Percentiles rank a stretch among this genome's conserved stretches.
Evolutionary conservation across 2,888 invertebrate genomes (phyloP).

Genomic region (Cancer borealis): DNA sequence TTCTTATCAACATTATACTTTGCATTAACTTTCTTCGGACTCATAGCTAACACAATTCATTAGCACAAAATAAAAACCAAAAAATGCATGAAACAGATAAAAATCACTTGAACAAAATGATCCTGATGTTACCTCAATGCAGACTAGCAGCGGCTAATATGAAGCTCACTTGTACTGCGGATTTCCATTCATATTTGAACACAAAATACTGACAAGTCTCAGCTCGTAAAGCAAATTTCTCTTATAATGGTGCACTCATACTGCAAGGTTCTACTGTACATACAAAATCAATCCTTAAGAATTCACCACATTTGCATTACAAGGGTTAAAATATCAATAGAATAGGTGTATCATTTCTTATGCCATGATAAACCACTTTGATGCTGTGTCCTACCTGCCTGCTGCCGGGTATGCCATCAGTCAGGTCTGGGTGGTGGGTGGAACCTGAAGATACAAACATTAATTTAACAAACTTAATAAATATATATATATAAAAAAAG

Average conservation of each 20-base stretch:
- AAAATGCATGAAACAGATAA: not conserved
- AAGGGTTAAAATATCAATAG: not conserved
- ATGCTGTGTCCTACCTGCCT: conserved; percentile 69
- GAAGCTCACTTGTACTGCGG: too few relatives aligned
- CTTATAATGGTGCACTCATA: too few relatives aligned
- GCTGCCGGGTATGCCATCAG: conserved; percentile 76
- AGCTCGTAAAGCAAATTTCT: too few relatives aligned
- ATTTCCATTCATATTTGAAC: too few relatives aligned
- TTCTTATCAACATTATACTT: too few relatives aligned
- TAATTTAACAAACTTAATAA: not conserved
- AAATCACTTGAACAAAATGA: not conserved
- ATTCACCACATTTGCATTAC: not conserved
- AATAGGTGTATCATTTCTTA: not conserved
- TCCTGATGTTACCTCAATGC: too few relatives aligned
- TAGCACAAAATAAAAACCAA: too few relatives aligned
- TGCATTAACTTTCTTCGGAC: too few relatives aligned
- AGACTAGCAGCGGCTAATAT: too few relatives aligned
- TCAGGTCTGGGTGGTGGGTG: conserved; percentile 61
- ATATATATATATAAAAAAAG: not conserved
- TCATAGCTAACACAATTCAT: too few relatives aligned
- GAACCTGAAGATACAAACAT: conserved; percentile 53
- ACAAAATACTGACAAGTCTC: too few relatives aligned
- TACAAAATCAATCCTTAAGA: not conserved
- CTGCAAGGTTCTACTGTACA: too few relatives aligned
- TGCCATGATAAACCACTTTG: not conserved